Base-by-base conservation (phyloP, 2,113 vertebrate genomes). In the Phylloscopus trochiloides region DNA sequence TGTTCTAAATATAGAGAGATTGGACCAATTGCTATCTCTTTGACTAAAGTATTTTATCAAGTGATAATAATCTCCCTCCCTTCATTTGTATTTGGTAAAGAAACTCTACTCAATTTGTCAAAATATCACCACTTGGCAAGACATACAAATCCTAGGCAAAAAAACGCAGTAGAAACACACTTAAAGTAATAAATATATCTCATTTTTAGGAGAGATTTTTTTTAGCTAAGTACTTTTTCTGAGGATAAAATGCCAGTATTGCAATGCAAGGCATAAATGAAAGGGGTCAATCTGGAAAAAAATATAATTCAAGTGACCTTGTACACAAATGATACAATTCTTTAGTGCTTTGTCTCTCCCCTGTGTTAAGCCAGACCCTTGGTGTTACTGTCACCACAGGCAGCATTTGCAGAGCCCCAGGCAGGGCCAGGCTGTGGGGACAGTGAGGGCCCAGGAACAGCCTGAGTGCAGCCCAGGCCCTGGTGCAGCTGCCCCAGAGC, bases 351-450 rank as follows among this genome's bases (percentile, higher is more conserved):
- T 29, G 7, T 24, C 58, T 47, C 45, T 50, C 54, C 5, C 17
- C 26, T 29, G 14, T 48, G 12, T 40, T 36, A 31, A 66, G 31
- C 4, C 42, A 65, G 59, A 20, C 3, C 16, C 26, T 29, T 4
- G n/a, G 48, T 7, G 17, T n/a, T 7, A 11, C 13, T 2, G 2
- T 45, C 17, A 38, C 18, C 38, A 19, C 0, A 4, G 57, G 51
- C 31, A 86, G 76, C 25, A 15, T 34, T 11, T 29, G 43, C 68
- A 58, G n/a, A 28, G 14, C n/a, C 34, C 10, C 0, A 1, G 34
- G 18, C 47, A 54, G n/a, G 21, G 36, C 43, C 5, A 1, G 43
- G 48, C 59, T 59, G 54, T 1, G 1, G 65, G 43, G 11, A 14
- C 3, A 2, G 42, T 0, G 42, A 28, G 34, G 36, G 14, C n/a